Conservation (phyloP, 1,140 invertebrate genomes). For the Zaprionus gabonicus region DNA sequence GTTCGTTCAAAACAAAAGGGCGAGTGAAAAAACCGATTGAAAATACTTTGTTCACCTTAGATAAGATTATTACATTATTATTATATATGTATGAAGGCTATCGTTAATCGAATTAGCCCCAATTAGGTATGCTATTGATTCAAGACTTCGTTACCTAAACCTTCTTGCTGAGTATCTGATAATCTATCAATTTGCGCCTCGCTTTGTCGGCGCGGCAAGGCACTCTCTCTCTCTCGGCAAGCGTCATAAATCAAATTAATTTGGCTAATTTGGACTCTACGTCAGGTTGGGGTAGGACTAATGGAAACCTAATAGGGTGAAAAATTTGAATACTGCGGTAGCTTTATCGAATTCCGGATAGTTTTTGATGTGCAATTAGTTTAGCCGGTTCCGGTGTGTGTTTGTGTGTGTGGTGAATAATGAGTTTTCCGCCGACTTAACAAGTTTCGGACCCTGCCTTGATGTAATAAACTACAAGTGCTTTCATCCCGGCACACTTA, state of each 20-base stretch:
- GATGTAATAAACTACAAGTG: conserved; percentile 2
- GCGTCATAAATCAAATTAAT: conserved; percentile 6
- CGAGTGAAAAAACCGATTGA: background rate
- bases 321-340: conserved; percentile 1
- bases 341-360: background rate
- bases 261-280: background rate
- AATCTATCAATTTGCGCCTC: background rate
- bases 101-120: no score
- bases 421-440: conserved; percentile 3
- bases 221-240: background rate
- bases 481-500: background rate
- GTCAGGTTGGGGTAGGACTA: background rate
- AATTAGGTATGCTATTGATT: no score
- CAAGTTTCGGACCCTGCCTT: background rate
- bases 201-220: background rate
- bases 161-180: background rate
- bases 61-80: no score
- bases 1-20: background rate
- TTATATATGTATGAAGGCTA: no score
- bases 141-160: background rate
- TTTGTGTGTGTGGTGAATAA: background rate
- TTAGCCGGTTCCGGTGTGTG: background rate
- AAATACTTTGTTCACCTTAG: background rate
- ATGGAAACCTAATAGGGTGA: background rate
- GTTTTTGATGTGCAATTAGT: conserved; percentile 5